Conservation (phyloP, 2,797 vertebrate species). For the Siniperca undulata region DNA sequence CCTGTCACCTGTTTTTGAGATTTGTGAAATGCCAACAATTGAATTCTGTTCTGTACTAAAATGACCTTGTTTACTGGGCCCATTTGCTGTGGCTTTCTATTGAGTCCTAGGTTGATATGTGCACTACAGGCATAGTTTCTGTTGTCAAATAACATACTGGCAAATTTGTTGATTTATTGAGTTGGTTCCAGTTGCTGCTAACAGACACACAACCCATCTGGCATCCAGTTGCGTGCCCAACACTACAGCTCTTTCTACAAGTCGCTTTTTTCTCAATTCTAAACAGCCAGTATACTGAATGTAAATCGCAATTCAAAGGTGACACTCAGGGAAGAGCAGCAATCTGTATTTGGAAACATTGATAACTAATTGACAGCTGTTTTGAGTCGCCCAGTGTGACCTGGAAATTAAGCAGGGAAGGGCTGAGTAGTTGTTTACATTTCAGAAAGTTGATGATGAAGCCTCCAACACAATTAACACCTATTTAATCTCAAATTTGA, state of each 20-base stretch:
- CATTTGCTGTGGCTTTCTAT: neutral
- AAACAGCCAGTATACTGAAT: neutral
- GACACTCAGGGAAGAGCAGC: neutral
- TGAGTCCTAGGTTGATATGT: neutral
- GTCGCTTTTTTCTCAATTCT: neutral
- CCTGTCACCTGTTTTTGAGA: neutral
- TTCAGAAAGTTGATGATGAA: conserved; percentile 4
- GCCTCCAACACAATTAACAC: neutral
- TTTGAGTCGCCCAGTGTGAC: conserved; percentile 1
- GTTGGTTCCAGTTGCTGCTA: neutral
- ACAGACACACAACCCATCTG: conserved; percentile 14
- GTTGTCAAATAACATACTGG: neutral
- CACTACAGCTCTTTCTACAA: conserved; percentile 1
- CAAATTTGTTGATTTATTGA: neutral
- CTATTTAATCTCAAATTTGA: neutral
- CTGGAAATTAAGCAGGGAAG: conserved; percentile 1
- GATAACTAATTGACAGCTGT: conserved; percentile 22
- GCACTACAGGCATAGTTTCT: conserved; percentile 1
- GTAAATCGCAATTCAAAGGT: neutral
- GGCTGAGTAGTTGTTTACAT: conserved; percentile 6
- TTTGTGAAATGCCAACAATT: neutral
- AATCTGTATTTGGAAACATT: neutral
- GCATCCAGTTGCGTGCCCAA: neutral
- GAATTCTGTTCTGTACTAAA: neutral
- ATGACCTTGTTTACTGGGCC: neutral